Conservation (phyloP, 2,888 invertebrate species). For the Drosophila rellima region DNA sequence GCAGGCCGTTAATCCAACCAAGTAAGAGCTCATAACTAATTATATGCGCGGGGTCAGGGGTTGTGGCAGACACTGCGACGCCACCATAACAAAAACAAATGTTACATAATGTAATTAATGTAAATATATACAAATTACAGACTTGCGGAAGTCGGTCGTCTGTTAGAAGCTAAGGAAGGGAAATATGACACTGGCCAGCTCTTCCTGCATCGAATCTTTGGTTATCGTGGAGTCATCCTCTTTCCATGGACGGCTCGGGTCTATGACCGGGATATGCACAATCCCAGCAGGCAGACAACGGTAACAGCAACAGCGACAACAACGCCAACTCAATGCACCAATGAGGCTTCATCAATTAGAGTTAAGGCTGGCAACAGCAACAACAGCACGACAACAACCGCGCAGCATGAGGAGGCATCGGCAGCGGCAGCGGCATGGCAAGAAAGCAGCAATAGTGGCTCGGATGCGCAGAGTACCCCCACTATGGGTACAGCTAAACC, state of each 20-base stretch:
- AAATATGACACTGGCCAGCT: slow-evolving; percentile 98
- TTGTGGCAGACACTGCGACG: slow-evolving; percentile 20
- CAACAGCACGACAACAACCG: slow-evolving; percentile 26
- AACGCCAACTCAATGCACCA: slow-evolving; percentile 43
- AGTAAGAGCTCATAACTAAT: slow-evolving; percentile 44
- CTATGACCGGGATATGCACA: slow-evolving; percentile 93
- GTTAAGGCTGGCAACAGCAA: slow-evolving; percentile 34
- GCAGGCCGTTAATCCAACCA: slow-evolving; percentile 69
- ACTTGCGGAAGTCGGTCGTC: slow-evolving; percentile 96
- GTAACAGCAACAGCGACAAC: slow-evolving; percentile 12
- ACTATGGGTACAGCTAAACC: slow-evolving; percentile 47
- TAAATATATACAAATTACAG: slow-evolving; percentile 86
- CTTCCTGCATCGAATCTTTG: slow-evolving; percentile 98
- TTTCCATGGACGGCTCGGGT: slow-evolving; percentile 99
- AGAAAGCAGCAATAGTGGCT: slow-evolving; percentile 15
- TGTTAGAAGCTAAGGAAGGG: slow-evolving; percentile 95
- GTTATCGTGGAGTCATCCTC: slow-evolving; percentile 97
- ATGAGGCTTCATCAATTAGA: slow-evolving; percentile 58
- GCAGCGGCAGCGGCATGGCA: slow-evolving; percentile 40
- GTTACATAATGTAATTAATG: slow-evolving; percentile 72
- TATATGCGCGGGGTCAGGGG: slow-evolving; percentile 4
- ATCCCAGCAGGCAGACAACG: slow-evolving; percentile 88
- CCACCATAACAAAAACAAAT: slow-evolving; percentile 38
- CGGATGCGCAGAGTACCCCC: slow-evolving; percentile 24
- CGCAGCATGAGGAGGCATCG: slow-evolving; percentile 25